Percentiles rank a stretch among this genome's conserved stretches.
Conservation (phyloP, 2,888 invertebrate species). For the Athalia rosae region DNA sequence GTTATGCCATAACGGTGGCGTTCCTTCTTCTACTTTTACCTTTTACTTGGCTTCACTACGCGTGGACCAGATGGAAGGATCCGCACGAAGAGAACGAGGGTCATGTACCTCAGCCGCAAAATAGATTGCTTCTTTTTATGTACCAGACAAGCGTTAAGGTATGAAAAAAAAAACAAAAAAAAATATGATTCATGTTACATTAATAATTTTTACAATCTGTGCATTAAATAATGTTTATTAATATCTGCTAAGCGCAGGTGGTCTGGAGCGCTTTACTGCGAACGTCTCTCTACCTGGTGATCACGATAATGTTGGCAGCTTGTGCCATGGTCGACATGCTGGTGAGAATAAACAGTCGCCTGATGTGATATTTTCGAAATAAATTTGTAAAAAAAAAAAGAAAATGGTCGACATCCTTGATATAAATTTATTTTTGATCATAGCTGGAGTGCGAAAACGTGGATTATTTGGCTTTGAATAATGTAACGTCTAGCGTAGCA, state of each 20-base stretch:
- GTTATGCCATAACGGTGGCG: conserved; percentile 72
- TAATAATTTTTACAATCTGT: neutral
- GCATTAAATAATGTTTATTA: conserved; percentile 1
- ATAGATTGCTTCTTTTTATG: conserved; percentile 75
- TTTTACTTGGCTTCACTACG: conserved; percentile 85
- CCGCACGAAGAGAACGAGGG: conserved; percentile 73
- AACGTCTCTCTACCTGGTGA: conserved; percentile 80
- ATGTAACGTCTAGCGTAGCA: conserved; percentile 60
- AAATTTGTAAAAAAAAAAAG: neutral
- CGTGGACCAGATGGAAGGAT: conserved; percentile 78
- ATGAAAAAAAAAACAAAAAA: neutral
- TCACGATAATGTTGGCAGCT: conserved; percentile 79
- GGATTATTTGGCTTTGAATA: conserved; percentile 57
- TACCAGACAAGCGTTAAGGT: conserved; percentile 75
- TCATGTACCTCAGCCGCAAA: conserved; percentile 77
- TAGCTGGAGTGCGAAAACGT: conserved; percentile 67
- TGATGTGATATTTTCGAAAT: neutral
- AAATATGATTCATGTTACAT: neutral
- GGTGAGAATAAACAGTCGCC: conserved; percentile 56
- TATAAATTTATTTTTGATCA: neutral
- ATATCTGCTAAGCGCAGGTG: conserved; percentile 65
- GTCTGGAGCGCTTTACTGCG: conserved; percentile 80
- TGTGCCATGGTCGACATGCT: conserved; percentile 81
- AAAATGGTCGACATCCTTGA: neutral
- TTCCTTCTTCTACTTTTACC: conserved; percentile 78